These are phyloP conservation scores for Indicator indicator DNA, from an alignment of 2,113 vertebrate genomes.

Conservation along the genomic window DNA sequence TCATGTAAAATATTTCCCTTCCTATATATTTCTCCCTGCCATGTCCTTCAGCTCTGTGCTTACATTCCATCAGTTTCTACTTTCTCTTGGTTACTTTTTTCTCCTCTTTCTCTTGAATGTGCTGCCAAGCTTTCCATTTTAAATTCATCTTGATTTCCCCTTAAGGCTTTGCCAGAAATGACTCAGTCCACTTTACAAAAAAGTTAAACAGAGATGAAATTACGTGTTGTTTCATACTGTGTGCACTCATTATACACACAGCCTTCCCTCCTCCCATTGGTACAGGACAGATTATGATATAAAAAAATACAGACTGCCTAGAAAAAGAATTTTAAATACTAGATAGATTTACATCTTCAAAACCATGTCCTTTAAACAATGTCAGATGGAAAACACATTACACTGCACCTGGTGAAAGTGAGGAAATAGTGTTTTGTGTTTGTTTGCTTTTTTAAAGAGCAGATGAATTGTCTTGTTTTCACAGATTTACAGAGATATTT, in stretches of 20 bases:
- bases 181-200: conserved; percentile 2
- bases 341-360: not conserved
- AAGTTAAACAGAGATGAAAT: conserved; percentile 13
- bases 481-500: not conserved
- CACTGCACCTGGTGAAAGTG: not conserved
- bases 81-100: not conserved
- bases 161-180: conserved; percentile 23
- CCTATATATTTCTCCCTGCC: not conserved
- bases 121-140: conserved; percentile 27
- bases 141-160: conserved; percentile 19
- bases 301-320: not conserved
- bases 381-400: not conserved
- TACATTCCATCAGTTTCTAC: not conserved
- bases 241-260: not conserved
- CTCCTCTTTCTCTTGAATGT: not conserved
- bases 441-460: not conserved
- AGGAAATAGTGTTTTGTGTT: not conserved
- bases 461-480: not conserved
- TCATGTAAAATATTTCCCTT: not conserved
- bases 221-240: not conserved
- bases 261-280: not conserved
- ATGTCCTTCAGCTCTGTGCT: not conserved
- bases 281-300: not conserved
- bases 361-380: not conserved
- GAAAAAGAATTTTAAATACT: not conserved